Conservation (phyloP, 2,113 vertebrate species). For the Pangasianodon gigas region DNA sequence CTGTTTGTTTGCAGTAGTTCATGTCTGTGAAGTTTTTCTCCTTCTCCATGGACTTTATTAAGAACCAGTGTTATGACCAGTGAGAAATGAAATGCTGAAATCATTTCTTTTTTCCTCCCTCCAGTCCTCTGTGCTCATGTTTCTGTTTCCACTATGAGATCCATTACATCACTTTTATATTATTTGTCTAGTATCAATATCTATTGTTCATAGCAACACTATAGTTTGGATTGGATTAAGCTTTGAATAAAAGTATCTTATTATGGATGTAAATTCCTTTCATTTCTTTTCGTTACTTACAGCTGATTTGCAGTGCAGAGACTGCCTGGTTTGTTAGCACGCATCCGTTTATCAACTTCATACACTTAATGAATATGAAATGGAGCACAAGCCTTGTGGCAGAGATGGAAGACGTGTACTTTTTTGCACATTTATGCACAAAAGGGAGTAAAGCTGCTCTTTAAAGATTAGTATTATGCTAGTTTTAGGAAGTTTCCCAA, state of each 20-base stretch:
- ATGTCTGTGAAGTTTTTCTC: background rate
- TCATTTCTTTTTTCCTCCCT: background rate
- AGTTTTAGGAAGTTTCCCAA: slow-evolving; percentile 3
- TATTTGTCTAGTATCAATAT: background rate
- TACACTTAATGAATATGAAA: slow-evolving; percentile 40
- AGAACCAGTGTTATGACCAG: background rate
- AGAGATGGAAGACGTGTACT: slow-evolving; percentile 18
- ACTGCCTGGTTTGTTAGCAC: slow-evolving; percentile 27
- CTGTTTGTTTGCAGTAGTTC: slow-evolving; percentile 20
- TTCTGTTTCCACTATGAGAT: background rate
- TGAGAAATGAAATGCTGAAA: background rate
- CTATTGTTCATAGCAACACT: background rate
- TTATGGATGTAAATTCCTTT: slow-evolving; percentile 18
- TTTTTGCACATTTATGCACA: background rate
- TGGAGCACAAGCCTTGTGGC: background rate
- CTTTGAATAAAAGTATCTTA: slow-evolving; percentile 14
- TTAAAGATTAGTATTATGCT: slow-evolving; percentile 20
- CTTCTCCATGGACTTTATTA: slow-evolving; percentile 32
- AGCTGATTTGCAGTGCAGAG: slow-evolving; percentile 36
- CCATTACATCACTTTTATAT: background rate
- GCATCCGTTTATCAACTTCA: slow-evolving; percentile 47
- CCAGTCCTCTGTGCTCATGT: background rate
- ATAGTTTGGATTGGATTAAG: background rate
- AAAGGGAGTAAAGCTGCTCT: background rate
- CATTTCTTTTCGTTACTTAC: slow-evolving; percentile 24